Conservation (phyloP, 1,140 invertebrate species). For the Saccostrea cuccullata region DNA sequence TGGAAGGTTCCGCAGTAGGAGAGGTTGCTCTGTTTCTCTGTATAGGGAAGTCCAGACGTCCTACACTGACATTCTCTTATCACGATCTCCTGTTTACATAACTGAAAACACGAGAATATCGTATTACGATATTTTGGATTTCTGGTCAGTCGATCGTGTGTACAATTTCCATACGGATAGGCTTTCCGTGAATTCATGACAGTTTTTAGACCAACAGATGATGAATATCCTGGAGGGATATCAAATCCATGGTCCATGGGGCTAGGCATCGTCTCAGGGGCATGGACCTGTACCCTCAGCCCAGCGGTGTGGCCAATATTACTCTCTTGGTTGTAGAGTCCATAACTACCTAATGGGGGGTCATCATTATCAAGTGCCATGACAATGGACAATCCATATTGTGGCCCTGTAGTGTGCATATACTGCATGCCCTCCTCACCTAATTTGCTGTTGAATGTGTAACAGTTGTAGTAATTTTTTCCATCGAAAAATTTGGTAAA, state of each 20-base stretch:
- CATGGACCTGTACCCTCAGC: constrained; percentile 77
- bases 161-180: constrained; percentile 74
- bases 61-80: constrained; percentile 69
- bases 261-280: constrained; percentile 77
- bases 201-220: constrained; percentile 73
- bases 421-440: constrained; percentile 60
- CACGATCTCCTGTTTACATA: constrained; percentile 73
- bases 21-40: constrained; percentile 52
- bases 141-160: constrained; percentile 59
- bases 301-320: constrained; percentile 76
- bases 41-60: constrained; percentile 66
- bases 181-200: constrained; percentile 67
- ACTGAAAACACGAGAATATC: constrained; percentile 71
- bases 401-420: constrained; percentile 73
- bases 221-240: constrained; percentile 74
- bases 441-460: constrained; percentile 71
- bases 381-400: constrained; percentile 73
- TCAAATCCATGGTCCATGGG: constrained; percentile 77
- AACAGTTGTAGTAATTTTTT: constrained; percentile 75
- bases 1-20: constrained; percentile 71
- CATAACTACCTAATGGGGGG: constrained; percentile 69
- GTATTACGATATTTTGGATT: constrained; percentile 68
- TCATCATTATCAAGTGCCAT: constrained; percentile 74
- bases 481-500: constrained; percentile 72
- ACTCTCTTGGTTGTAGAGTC: constrained; percentile 72